phyloP scores from a whole-genome alignment of 2,888 invertebrate genomes.

The Podabrus alpinus region DNA sequence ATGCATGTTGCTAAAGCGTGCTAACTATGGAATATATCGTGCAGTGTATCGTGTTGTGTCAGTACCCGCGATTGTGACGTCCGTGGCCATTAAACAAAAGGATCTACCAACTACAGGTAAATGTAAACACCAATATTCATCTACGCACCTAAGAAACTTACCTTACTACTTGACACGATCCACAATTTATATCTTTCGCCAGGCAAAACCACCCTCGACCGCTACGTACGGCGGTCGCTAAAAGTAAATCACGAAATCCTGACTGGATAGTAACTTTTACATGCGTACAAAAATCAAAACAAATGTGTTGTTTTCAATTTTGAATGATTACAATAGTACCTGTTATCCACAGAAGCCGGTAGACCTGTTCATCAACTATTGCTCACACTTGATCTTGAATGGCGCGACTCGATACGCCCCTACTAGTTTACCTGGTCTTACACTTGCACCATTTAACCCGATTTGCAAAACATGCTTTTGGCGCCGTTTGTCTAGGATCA shows the following conservation, averaged over 20 bases:
- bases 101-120: slow-evolving; percentile 44
- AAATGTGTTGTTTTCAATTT: slow-evolving; percentile 48
- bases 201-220: background rate
- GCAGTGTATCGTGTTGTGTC: slow-evolving; percentile 52
- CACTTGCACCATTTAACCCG: slow-evolving; percentile 37
- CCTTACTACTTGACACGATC: background rate
- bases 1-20: slow-evolving; percentile 48
- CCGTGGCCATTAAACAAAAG: slow-evolving; percentile 41
- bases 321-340: slow-evolving; percentile 56
- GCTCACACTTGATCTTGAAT: slow-evolving; percentile 55
- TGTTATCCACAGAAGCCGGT: slow-evolving; percentile 51
- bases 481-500: slow-evolving; percentile 39
- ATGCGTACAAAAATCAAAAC: background rate
- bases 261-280: background rate
- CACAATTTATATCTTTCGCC: background rate
- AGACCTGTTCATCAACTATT: slow-evolving; percentile 56
- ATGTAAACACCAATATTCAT: slow-evolving; percentile 14
- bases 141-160: slow-evolving; percentile 4
- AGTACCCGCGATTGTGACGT: slow-evolving; percentile 39
- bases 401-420: slow-evolving; percentile 52
- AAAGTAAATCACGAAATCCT: background rate
- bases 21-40: slow-evolving; percentile 48
- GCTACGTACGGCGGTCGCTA: background rate
- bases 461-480: slow-evolving; percentile 32
- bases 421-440: slow-evolving; percentile 46